Evolutionary conservation across 2,888 invertebrate genomes (phyloP).

Genomic region (Cephus pygmeus): DNA sequence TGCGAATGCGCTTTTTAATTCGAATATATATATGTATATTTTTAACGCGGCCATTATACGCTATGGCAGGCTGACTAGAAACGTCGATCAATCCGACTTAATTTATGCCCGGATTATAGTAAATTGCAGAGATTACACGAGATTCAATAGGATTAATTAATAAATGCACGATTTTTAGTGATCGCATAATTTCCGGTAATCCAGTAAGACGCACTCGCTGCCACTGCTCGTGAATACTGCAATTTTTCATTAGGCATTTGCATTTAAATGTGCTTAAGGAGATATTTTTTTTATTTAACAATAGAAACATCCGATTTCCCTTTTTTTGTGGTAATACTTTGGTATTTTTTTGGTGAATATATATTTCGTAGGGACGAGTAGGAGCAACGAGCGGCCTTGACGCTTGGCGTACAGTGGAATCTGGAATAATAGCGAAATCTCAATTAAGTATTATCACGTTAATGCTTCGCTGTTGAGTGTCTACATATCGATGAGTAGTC

Average conservation of each 20-base stretch:
- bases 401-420: not conserved
- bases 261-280: not conserved
- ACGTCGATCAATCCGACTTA: not conserved
- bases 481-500: slow-evolving; percentile 30
- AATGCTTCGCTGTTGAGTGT: slow-evolving; percentile 64
- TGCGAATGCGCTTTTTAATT: not conserved
- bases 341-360: not conserved
- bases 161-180: not conserved
- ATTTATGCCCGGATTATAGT: not conserved
- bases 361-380: not conserved
- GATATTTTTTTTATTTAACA: not conserved
- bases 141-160: slow-evolving; percentile 2
- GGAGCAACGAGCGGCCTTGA: not conserved
- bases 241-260: not conserved
- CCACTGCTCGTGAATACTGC: not conserved
- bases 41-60: not conserved
- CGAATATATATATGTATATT: not conserved
- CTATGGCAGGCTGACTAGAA: not conserved
- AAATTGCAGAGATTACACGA: not conserved
- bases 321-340: not conserved
- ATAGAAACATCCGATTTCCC: not conserved
- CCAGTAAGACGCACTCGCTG: not conserved
- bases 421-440: slow-evolving; percentile 18
- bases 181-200: not conserved
- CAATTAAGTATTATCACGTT: slow-evolving; percentile 63